A percentile compares a stretch with the other conserved stretches of the same genome.
These are phyloP conservation scores for Leucophenga maculata DNA, from an alignment of 2,888 invertebrate species.

Conservation along the genomic window DNA sequence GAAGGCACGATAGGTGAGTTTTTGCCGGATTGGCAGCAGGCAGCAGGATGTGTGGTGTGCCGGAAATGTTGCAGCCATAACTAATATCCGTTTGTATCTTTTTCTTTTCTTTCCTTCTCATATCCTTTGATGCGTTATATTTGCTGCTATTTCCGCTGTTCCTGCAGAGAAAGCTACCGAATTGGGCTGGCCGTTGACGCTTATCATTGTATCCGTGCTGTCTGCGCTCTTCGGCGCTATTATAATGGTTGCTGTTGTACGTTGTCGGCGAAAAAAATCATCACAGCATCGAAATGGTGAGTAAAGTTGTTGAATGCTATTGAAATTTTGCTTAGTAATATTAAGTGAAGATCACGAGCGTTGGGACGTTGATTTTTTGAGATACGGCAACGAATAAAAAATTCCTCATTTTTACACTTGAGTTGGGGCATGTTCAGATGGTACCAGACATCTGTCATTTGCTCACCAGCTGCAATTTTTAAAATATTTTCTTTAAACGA, in stretches of 20 bases:
- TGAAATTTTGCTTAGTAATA: neutral
- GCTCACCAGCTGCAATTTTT: neutral
- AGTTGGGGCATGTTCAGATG: neutral
- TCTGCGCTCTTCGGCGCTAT: conserved; percentile 82
- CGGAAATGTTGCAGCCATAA: conserved; percentile 29
- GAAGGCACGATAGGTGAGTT: conserved; percentile 77
- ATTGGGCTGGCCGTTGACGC: conserved; percentile 80
- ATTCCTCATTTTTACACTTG: no score
- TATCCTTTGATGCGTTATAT: conserved; percentile 10
- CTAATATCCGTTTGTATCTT: conserved; percentile 35
- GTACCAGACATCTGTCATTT: neutral
- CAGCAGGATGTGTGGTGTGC: conserved; percentile 23
- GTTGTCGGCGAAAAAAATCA: conserved; percentile 76
- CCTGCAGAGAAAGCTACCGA: conserved; percentile 74
- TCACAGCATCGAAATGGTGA: conserved; percentile 72
- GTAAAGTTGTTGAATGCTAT: conserved; percentile 44
- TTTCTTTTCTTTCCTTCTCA: conserved; percentile 16
- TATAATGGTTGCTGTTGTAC: conserved; percentile 80
- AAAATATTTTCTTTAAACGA: neutral
- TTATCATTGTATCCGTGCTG: conserved; percentile 80
- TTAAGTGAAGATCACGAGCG: conserved; percentile 21
- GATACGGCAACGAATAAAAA: no score
- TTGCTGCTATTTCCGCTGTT: conserved; percentile 27
- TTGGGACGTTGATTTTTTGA: conserved; percentile 22
- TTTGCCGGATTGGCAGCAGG: no score